These are phyloP conservation scores for Lordiphosa mommai DNA, from an alignment of 1,140 invertebrate species.

Conservation along the genomic window DNA sequence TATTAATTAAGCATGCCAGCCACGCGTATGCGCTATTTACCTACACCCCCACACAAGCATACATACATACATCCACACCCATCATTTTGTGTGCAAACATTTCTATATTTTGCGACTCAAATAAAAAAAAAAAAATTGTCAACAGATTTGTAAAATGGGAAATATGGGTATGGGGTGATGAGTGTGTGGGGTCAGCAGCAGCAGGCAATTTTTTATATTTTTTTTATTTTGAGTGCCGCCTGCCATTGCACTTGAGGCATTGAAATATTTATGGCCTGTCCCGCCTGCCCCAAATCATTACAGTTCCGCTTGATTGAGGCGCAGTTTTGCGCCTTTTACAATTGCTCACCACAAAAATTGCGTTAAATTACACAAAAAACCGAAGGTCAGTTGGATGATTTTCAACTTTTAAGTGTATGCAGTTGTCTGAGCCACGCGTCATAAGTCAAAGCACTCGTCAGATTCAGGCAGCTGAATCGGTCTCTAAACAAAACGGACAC, in stretches of 20 bases:
- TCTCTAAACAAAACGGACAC: slow-evolving; percentile 35
- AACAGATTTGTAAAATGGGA: slow-evolving; percentile 50
- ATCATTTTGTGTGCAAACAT: too few species aligned
- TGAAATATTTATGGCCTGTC: slow-evolving; percentile 46
- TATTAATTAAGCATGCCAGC: slow-evolving; percentile 42
- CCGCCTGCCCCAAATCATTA: slow-evolving; percentile 29
- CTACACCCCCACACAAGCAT: not conserved
- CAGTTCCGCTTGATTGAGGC: slow-evolving; percentile 57
- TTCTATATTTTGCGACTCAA: too few species aligned
- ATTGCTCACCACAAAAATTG: slow-evolving; percentile 33
- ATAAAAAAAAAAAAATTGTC: slow-evolving; percentile 39
- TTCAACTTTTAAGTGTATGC: too few species aligned
- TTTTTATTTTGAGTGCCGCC: not conserved
- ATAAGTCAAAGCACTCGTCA: slow-evolving; percentile 30
- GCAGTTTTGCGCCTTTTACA: slow-evolving; percentile 30
- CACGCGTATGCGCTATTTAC: slow-evolving; percentile 20
- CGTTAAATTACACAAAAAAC: slow-evolving; percentile 30
- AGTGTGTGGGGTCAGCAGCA: slow-evolving; percentile 28
- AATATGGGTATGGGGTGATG: slow-evolving; percentile 13
- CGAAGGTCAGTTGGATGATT: slow-evolving; percentile 38
- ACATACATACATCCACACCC: slow-evolving; percentile 3
- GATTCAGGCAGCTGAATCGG: slow-evolving; percentile 24
- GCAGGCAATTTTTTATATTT: slow-evolving; percentile 1
- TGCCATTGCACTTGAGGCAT: slow-evolving; percentile 32
- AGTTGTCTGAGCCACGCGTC: not conserved